These are phyloP conservation scores for Parauchenoglanis ngamensis DNA, from an alignment of 2,797 vertebrate species.

Conservation along the genomic window DNA sequence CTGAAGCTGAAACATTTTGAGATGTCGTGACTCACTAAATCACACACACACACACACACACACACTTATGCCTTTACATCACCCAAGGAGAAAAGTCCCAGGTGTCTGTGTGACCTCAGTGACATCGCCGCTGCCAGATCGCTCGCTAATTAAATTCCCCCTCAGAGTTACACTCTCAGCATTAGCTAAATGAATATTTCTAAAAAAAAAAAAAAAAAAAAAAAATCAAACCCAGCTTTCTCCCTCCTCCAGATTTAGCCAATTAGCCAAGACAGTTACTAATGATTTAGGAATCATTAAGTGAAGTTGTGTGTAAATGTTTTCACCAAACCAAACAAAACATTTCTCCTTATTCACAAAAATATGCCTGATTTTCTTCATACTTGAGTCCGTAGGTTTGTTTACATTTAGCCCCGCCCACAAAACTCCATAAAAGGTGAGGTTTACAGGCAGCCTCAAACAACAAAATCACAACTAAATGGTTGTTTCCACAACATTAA, in stretches of 20 bases:
- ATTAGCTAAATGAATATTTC: background rate
- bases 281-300: background rate
- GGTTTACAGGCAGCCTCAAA: background rate
- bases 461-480: background rate
- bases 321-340: background rate
- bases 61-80: background rate
- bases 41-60: slow-evolving; percentile 13
- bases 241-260: background rate
- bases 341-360: background rate
- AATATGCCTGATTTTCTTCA: background rate
- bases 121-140: background rate
- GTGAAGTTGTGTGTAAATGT: background rate
- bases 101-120: slow-evolving; percentile 15
- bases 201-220: background rate
- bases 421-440: background rate
- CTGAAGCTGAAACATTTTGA: slow-evolving; percentile 2
- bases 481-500: background rate
- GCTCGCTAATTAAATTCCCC: slow-evolving; percentile 4
- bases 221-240: background rate
- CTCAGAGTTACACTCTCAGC: background rate
- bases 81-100: background rate
- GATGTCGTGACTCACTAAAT: background rate
- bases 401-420: background rate
- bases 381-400: background rate
- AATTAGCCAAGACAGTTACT: background rate